Evolutionary conservation across 2,113 vertebrate species (phyloP).

Genomic region (Arizona elegans): DNA sequence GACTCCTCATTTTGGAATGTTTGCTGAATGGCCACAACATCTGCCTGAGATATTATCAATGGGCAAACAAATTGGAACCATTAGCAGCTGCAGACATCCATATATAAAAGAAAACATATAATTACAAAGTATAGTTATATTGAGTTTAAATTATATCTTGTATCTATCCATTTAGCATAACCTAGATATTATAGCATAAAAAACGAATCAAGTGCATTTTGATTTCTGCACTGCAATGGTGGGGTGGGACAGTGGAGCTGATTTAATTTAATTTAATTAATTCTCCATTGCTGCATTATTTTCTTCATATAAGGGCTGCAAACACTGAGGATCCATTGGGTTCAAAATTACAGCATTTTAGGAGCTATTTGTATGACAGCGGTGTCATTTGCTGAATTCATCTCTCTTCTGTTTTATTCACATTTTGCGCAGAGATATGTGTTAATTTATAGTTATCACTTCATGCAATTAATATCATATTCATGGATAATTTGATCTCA

Average conservation of each 20-base stretch:
- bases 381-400: neutral
- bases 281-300: neutral
- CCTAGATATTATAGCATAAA: neutral
- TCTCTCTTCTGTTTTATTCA: neutral
- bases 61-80: neutral
- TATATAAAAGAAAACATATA: neutral
- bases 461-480: neutral
- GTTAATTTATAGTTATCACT: neutral
- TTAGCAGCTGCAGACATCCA: neutral
- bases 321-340: neutral
- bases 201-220: neutral
- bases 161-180: neutral
- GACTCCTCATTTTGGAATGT: neutral
- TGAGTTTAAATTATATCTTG: neutral
- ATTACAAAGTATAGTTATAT: neutral
- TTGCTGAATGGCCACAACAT: neutral
- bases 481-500: slow-evolving; percentile 3
- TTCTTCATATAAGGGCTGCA: neutral
- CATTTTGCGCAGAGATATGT: neutral
- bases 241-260: neutral
- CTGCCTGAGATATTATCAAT: neutral
- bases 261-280: neutral
- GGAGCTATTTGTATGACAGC: neutral
- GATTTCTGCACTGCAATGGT: neutral
- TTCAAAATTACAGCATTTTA: neutral